These are phyloP conservation scores for Lasioglossum oenotherae DNA, from an alignment of 2,888 invertebrate genomes.

Conservation along the genomic window DNA sequence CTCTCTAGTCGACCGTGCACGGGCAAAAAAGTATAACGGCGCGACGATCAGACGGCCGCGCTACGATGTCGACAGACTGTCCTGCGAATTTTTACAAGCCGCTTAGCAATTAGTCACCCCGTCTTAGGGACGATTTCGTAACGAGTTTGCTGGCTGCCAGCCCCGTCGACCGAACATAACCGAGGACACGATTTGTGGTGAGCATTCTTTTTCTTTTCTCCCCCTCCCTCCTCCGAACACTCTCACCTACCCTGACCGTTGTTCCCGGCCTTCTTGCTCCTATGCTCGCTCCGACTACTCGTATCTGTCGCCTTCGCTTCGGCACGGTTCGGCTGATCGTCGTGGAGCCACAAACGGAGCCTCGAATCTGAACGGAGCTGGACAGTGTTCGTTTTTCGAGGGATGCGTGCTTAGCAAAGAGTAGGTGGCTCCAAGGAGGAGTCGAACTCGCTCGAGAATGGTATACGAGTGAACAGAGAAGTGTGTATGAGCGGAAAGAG, in stretches of 20 bases:
- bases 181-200: slow-evolving; percentile 13
- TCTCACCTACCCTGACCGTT: slow-evolving; percentile 8
- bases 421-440: slow-evolving; percentile 1
- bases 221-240: background rate
- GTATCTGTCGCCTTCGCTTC: slow-evolving; percentile 1
- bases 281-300: background rate
- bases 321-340: background rate
- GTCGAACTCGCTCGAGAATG: background rate
- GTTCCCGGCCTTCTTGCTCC: background rate
- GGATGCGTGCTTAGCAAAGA: slow-evolving; percentile 1
- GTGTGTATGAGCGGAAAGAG: background rate
- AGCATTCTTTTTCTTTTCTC: background rate
- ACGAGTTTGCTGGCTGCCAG: slow-evolving; percentile 51
- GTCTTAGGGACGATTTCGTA: slow-evolving; percentile 64
- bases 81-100: slow-evolving; percentile 64
- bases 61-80: slow-evolving; percentile 64
- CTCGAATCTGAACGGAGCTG: background rate
- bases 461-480: background rate
- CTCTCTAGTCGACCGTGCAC: slow-evolving; percentile 52
- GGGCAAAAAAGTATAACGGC: slow-evolving; percentile 63
- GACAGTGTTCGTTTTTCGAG: background rate
- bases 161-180: slow-evolving; percentile 7
- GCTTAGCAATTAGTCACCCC: slow-evolving; percentile 66
- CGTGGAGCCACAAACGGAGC: background rate
- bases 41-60: slow-evolving; percentile 54